Evolutionary conservation across 2,797 vertebrate genomes (phyloP).

Genomic region (Epinephelus coioides): DNA sequence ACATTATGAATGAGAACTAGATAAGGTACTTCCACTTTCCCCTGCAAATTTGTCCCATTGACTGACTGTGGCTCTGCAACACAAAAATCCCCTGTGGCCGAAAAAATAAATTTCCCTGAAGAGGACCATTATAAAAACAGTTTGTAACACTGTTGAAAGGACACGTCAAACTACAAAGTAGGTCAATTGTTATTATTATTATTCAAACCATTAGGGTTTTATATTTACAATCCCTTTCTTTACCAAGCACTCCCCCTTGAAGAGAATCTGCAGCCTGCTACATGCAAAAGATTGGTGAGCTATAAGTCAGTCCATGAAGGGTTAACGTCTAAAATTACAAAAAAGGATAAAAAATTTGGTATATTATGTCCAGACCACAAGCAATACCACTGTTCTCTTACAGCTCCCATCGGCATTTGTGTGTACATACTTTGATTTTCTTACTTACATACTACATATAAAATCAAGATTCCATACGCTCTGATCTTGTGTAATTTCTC

Average conservation of each 20-base stretch:
- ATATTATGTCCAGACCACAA: background rate
- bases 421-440: background rate
- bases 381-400: background rate
- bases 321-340: background rate
- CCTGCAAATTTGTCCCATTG: no score
- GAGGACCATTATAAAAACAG: background rate
- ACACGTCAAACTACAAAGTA: background rate
- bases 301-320: background rate
- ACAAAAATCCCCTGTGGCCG: constrained; percentile 2
- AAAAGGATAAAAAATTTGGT: background rate
- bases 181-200: background rate
- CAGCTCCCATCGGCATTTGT: background rate
- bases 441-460: no score
- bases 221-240: background rate
- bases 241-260: background rate
- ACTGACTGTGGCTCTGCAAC: background rate
- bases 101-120: background rate
- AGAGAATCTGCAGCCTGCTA: background rate
- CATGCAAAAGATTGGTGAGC: background rate
- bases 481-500: background rate
- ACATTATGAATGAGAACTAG: background rate
- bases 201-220: background rate
- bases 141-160: background rate
- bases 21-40: background rate
- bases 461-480: background rate